A percentile compares a stretch with the other conserved stretches of the same genome.
Conservation (phyloP, 2,888 invertebrate species). For the Monopis laevigella region DNA sequence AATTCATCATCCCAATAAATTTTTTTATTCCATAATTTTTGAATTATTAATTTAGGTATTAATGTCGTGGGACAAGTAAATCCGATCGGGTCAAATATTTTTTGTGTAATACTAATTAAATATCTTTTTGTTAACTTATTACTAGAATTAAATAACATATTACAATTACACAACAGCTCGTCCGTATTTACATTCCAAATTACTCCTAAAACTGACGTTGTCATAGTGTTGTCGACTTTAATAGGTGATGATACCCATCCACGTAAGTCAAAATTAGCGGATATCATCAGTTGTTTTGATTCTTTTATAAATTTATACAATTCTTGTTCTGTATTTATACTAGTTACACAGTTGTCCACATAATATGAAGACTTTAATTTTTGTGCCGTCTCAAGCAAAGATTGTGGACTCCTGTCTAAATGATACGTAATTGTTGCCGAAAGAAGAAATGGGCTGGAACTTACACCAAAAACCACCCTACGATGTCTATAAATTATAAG, state of each 20-base stretch:
- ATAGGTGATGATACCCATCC: conserved; percentile 14
- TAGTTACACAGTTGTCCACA: conserved; percentile 18
- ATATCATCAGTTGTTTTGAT: conserved; percentile 14
- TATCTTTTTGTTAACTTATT: conserved; percentile 14
- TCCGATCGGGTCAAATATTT: conserved; percentile 19
- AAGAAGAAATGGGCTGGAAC: conserved; percentile 13
- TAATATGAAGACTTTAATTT: conserved; percentile 16
- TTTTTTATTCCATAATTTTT: conserved; percentile 15
- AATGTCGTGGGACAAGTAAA: conserved; percentile 14
- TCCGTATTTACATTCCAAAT: conserved; percentile 15
- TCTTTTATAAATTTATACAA: conserved; percentile 15
- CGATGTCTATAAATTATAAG: conserved; percentile 8
- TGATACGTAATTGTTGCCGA: conserved; percentile 12
- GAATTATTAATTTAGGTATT: conserved; percentile 18
- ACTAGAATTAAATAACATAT: neutral
- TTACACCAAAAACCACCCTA: conserved; percentile 15
- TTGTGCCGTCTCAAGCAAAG: conserved; percentile 5
- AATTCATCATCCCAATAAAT: conserved; percentile 15
- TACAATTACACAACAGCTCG: conserved; percentile 10
- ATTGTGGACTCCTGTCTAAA: conserved; percentile 7
- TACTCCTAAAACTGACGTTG: conserved; percentile 14
- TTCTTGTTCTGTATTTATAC: conserved; percentile 13
- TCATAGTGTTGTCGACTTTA: neutral
- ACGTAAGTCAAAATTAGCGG: conserved; percentile 17
- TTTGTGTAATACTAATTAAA: conserved; percentile 14